phyloP scores from a whole-genome alignment of 2,113 vertebrate genomes.

The Colistium nudipinnis region DNA sequence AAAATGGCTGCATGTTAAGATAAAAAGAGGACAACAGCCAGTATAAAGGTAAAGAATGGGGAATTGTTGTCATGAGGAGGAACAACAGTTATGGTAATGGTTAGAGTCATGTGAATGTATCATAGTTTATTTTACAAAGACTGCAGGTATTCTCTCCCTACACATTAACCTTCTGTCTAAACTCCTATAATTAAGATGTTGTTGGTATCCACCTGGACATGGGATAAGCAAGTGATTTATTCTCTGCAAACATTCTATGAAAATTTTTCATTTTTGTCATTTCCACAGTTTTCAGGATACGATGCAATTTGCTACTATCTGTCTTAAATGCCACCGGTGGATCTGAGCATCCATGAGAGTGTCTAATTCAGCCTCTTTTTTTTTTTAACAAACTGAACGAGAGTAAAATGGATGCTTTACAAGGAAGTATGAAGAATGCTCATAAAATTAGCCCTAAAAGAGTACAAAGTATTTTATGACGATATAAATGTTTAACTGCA shows the following conservation, averaged over 20 bases:
- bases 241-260: not conserved
- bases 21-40: slow-evolving; percentile 59
- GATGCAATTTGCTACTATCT: too few species aligned
- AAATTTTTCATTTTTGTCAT: not conserved
- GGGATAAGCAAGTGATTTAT: not conserved
- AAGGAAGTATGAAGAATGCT: not conserved
- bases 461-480: not conserved
- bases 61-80: slow-evolving; percentile 57
- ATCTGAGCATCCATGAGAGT: not conserved
- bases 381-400: not conserved
- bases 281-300: not conserved
- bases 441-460: not conserved
- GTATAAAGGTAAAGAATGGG: slow-evolving; percentile 56
- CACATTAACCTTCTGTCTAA: not conserved
- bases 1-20: slow-evolving; percentile 72
- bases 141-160: not conserved
- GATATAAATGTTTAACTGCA: not conserved
- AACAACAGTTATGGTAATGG: slow-evolving; percentile 53
- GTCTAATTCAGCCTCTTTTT: not conserved
- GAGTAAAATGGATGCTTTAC: not conserved
- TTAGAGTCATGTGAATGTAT: slow-evolving; percentile 12
- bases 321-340: too few species aligned
- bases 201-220: not conserved
- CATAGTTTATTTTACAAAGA: not conserved
- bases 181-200: not conserved